Base-by-base conservation (phyloP, 2,113 vertebrate species). In the Chamaea fasciata region DNA sequence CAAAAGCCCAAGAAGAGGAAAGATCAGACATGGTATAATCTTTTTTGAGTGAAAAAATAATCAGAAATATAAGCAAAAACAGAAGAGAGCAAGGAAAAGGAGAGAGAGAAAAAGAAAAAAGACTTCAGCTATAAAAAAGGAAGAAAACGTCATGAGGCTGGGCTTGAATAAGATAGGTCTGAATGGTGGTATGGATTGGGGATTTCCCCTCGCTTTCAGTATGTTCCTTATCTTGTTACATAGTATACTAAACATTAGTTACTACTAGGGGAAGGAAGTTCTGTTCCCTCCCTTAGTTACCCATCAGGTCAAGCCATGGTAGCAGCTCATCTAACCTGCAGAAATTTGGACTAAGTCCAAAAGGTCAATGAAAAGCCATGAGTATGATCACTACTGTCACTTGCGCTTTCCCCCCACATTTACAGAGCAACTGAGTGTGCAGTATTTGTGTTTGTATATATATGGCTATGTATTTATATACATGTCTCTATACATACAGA, bases 301-400 rank as follows among this genome's bases (percentile, higher is more conserved):
- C 94, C 91, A 95, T 95, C 92, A 83, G 79, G 81, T 88, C 63
- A 96, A 97, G 97, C 94, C 96, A 44, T 76, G 70, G 90, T 96
- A 95, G 95, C 95, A 96, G 53, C 95, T 95, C 88, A 94, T 93
- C 83, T 95, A 95, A 97, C 94, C 96, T 93, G 86, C 96, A 95
- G 75, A 83, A 87, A 77, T 86, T 90, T 87, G 95, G 96, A 92
- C 90, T 35, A 83, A 95, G 91, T 97, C 94, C 96, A 97, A 97
- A 97, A 95, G 42, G 94, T 95, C 80, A 91, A 90, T 92, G 96
- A 97, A 95, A 98, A 98, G 97, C 97, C 97, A 97, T 92, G 97
- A 96, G 92, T 97, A 95, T 94, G 96, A 94, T 98, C 96, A 95
- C 67, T 96, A 80, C 95, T 94, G 93, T 94, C 91, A 96, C 78